Base-by-base conservation (phyloP, 2,888 invertebrate species). In the Digitonthophagus gazella region DNA sequence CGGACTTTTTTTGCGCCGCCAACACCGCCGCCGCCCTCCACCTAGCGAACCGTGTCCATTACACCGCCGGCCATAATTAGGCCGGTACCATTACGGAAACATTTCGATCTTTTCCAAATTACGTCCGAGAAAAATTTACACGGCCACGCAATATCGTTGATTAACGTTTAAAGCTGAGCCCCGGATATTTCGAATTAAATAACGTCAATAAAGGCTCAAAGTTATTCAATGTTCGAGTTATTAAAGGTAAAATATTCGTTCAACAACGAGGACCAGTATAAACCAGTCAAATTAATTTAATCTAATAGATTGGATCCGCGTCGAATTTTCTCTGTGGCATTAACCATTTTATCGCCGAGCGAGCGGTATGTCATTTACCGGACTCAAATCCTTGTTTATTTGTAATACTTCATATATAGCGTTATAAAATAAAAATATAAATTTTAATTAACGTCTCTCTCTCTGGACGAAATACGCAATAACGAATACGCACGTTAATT, bases 71-170 rank as follows among this genome's bases (percentile, higher is more conserved):
- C 28, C 28, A 44, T 44, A 44, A 8, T 44, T 44, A 44, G 28
- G 28, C 11, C 28, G 28, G 8, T 44, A 44, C 3, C 6, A 44
- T 44, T 44, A 44, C 28, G 8, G 11, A 11, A 1, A 44, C 15
- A 18, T 19, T 58, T 58, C 16, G n/a, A 58, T 58, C 18, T 15
- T 58, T 58, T 58, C 14, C 58, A 58, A 58, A 8, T 58, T 20
- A 15, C 58, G n/a, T 4, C 19, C 58, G 15, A 15, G 15, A 58
- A 58, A 58, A 58, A 15, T 20, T 20, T 58, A 15, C 5, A 56
- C 14, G 15, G 15, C 15, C 16, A 58, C 16, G 15, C 14, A 58
- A n/a, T 14, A 4, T 16, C 18, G 58, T 18, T n/a, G 15, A 2
- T 15, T 4, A 58, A 58, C 58, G 56, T 56, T 15, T 15, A 8